Evolutionary conservation across 1,140 invertebrate genomes (phyloP).

Genomic region (Saccostrea glomerata): DNA sequence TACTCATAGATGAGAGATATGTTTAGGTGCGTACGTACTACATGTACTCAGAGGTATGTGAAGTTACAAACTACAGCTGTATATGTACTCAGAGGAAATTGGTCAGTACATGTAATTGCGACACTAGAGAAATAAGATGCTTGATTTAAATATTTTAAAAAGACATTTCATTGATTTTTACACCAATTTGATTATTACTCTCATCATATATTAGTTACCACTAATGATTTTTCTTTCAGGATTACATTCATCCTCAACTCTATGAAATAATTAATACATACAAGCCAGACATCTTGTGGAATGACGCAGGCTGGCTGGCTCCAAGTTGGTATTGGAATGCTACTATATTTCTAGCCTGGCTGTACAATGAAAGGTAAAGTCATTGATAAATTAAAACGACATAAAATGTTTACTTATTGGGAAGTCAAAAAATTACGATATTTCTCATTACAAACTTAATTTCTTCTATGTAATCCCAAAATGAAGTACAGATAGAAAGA

Average conservation of each 20-base stretch:
- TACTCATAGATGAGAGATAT: no score
- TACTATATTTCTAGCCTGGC: slow-evolving; percentile 88
- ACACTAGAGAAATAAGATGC: no score
- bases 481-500: background rate
- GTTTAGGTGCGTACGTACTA: no score
- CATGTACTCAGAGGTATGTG: no score
- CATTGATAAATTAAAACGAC: background rate
- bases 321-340: slow-evolving; percentile 85
- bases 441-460: background rate
- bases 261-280: slow-evolving; percentile 85
- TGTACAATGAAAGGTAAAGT: slow-evolving; percentile 82
- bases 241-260: slow-evolving; percentile 80
- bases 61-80: no score
- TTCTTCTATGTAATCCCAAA: background rate
- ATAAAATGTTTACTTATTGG: background rate
- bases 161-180: no score
- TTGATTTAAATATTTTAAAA: no score
- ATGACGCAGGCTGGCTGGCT: slow-evolving; percentile 85
- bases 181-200: no score
- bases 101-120: no score
- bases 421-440: no score
- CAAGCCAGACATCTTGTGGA: slow-evolving; percentile 94
- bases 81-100: no score
- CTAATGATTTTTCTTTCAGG: slow-evolving; percentile 54
- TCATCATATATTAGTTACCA: no score